Conservation (phyloP, 2,113 vertebrate genomes). For the Equus quagga region DNA sequence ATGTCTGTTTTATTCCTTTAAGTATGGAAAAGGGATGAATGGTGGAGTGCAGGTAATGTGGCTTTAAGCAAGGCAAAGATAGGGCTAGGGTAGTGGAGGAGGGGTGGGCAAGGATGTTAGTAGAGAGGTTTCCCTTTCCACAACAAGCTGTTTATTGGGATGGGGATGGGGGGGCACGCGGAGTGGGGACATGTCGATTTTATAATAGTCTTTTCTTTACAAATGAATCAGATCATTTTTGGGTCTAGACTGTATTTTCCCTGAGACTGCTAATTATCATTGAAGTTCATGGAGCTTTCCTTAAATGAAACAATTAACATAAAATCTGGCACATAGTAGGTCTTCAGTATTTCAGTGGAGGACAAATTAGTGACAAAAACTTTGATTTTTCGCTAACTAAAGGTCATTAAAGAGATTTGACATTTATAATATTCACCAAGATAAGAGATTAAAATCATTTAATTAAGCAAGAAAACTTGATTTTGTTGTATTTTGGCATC, state of each 20-base stretch:
- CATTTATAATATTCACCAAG: slow-evolving; percentile 14
- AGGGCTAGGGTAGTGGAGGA: background rate
- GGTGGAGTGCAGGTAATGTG: slow-evolving; percentile 9
- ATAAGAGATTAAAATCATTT: slow-evolving; percentile 39
- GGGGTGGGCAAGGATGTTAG: background rate
- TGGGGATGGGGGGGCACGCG: no score
- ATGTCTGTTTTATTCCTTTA: slow-evolving; percentile 24
- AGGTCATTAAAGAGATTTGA: background rate
- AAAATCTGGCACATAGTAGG: background rate
- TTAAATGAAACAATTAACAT: slow-evolving; percentile 33
- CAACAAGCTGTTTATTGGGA: background rate
- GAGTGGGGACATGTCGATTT: background rate
- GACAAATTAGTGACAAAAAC: slow-evolving; percentile 47
- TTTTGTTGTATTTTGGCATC: slow-evolving; percentile 46
- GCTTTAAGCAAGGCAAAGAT: background rate
- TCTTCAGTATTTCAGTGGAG: slow-evolving; percentile 39
- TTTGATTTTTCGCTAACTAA: slow-evolving; percentile 45
- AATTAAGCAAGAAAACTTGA: slow-evolving; percentile 30
- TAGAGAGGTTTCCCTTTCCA: background rate
- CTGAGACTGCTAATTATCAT: background rate
- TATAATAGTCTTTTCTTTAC: slow-evolving; percentile 42
- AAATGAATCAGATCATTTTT: slow-evolving; percentile 6
- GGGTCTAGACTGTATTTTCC: background rate
- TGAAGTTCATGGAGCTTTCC: slow-evolving; percentile 23
- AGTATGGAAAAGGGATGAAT: slow-evolving; percentile 20